A percentile compares a stretch with the other conserved stretches of the same genome.
phyloP scores from a whole-genome alignment of 2,113 vertebrate species.

The Malurus elegans region DNA sequence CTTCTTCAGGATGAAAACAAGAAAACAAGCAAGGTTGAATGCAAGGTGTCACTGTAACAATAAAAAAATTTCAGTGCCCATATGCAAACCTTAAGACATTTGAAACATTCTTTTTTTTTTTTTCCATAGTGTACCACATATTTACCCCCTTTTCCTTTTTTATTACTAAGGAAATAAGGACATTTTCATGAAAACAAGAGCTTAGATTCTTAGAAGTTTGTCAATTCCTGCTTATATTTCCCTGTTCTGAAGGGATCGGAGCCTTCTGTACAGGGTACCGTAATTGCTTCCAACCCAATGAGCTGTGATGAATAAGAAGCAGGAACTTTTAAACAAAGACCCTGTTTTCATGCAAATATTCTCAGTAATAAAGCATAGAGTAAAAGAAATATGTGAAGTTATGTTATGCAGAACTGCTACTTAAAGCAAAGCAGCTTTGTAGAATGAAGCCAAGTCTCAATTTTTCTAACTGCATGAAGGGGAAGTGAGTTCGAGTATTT shows the following conservation, averaged over 20 bases:
- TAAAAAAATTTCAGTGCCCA: background rate
- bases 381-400: conserved; percentile 48
- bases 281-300: conserved; percentile 42
- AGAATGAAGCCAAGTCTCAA: background rate
- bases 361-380: conserved; percentile 24
- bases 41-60: background rate
- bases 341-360: conserved; percentile 45
- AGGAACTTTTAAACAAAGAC: conserved; percentile 49
- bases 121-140: background rate
- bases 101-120: background rate
- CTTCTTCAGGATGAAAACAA: background rate
- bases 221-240: conserved; percentile 14
- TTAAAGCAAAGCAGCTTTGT: conserved; percentile 42
- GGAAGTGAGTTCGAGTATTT: conserved; percentile 17
- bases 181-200: conserved; percentile 20
- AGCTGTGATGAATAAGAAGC: conserved; percentile 54
- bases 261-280: background rate
- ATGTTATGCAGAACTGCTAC: conserved; percentile 29
- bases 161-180: conserved; percentile 4
- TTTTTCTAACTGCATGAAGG: background rate
- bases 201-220: conserved; percentile 28
- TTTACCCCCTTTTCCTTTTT: background rate
- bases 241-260: background rate
- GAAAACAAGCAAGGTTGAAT: background rate
- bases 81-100: background rate